phyloP scores from a whole-genome alignment of 2,888 invertebrate genomes.

The Lepidocyrtinus sp. region DNA sequence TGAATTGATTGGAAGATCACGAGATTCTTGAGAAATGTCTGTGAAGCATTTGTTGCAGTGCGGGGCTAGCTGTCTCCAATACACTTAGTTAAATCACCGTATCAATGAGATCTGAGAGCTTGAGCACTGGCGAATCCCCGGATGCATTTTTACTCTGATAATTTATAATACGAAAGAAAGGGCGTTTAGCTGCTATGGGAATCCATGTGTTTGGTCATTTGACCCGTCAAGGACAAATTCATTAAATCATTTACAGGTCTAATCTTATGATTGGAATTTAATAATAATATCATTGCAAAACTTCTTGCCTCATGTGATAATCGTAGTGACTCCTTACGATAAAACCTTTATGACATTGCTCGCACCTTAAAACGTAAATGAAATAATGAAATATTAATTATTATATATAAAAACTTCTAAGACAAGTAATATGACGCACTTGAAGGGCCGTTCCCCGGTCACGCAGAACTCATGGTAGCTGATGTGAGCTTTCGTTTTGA shows the following conservation, averaged over 20 bases:
- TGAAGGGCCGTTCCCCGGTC: conserved; percentile 72
- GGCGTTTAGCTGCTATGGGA: conserved; percentile 75
- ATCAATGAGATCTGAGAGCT: conserved; percentile 42
- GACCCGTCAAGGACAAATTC: too few relatives aligned
- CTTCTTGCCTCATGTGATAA: conserved; percentile 81
- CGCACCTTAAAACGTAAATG: too few relatives aligned
- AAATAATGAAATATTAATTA: too few relatives aligned
- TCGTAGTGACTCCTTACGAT: conserved; percentile 81
- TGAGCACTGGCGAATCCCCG: conserved; percentile 51
- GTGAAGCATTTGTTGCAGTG: not conserved
- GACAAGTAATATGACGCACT: too few relatives aligned
- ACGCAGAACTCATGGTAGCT: conserved; percentile 67
- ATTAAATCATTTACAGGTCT: not conserved
- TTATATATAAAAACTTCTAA: too few relatives aligned
- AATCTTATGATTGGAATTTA: not conserved
- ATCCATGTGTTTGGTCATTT: conserved; percentile 80
- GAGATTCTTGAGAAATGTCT: not conserved
- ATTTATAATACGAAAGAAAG: conserved; percentile 37
- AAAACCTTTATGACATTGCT: conserved; percentile 77
- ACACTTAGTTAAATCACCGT: conserved; percentile 9
- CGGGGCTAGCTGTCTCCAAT: not conserved
- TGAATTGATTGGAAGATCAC: not conserved
- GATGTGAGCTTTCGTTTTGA: conserved; percentile 75
- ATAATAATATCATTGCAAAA: conserved; percentile 73
- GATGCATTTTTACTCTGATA: too few relatives aligned